A percentile compares a stretch with the other conserved stretches of the same genome.
Evolutionary conservation across 2,113 vertebrate genomes (phyloP).

Genomic region (Struthio camelus): DNA sequence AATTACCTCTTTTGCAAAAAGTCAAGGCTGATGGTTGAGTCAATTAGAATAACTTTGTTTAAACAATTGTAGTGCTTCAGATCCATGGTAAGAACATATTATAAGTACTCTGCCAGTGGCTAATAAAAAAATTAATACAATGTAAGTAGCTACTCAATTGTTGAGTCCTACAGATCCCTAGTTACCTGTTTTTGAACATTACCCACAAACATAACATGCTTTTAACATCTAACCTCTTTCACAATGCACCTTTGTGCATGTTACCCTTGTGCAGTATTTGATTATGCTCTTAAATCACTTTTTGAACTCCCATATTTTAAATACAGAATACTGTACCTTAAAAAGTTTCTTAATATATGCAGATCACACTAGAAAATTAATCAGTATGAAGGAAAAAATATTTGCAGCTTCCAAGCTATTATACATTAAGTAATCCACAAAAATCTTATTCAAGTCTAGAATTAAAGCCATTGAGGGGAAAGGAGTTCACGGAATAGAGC

Average conservation of each 20-base stretch:
- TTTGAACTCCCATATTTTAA: not conserved
- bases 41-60: not conserved
- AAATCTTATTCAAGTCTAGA: not conserved
- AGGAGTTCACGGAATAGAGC: not conserved
- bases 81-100: not conserved
- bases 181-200: not conserved
- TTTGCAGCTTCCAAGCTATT: not conserved
- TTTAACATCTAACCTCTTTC: not conserved
- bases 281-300: too few species aligned
- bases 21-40: not conserved
- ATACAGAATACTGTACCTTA: not conserved
- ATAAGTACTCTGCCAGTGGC: not conserved
- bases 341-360: not conserved
- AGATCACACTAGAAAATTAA: not conserved
- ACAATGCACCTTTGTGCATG: not conserved
- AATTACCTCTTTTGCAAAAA: not conserved
- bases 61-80: not conserved
- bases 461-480: not conserved
- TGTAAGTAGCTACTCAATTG: not conserved
- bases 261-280: not conserved
- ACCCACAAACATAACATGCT: rapidly evolving
- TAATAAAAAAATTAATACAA: not conserved
- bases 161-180: not conserved
- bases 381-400: not conserved
- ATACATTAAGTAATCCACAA: not conserved